Percentiles rank a stretch among this genome's conserved stretches.
phyloP scores from a whole-genome alignment of 2,797 vertebrate genomes.

The Xenentodon cancila region DNA sequence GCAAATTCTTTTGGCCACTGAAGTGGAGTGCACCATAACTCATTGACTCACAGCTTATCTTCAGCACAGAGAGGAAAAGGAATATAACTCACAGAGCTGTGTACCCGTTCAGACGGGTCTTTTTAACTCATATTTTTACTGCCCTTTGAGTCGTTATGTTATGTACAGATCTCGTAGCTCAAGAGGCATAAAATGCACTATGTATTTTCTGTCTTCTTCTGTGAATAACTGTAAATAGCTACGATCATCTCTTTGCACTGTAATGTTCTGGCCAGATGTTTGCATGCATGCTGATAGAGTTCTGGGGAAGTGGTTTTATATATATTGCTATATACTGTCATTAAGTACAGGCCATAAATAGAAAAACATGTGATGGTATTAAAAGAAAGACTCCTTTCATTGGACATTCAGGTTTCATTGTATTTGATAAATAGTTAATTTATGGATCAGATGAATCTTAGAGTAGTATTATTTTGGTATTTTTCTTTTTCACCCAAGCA shows the following conservation, averaged over 20 bases:
- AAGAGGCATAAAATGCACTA: neutral
- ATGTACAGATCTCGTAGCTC: conserved; percentile 4
- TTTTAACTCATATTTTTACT: conserved; percentile 37
- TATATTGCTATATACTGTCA: too few relatives aligned
- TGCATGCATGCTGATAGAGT: too few relatives aligned
- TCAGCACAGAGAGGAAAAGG: conserved; percentile 42
- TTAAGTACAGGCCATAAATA: too few relatives aligned
- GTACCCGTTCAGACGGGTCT: conserved; percentile 30
- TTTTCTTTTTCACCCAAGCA: conserved; percentile 18
- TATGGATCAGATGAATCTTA: neutral
- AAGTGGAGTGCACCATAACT: conserved; percentile 64
- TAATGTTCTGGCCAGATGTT: too few relatives aligned
- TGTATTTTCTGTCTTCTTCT: conserved; percentile 7
- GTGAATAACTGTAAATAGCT: conserved; percentile 8
- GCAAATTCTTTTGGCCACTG: conserved; percentile 67
- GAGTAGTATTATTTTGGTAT: too few relatives aligned
- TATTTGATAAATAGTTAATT: neutral
- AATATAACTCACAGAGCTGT: conserved; percentile 48
- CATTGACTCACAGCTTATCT: conserved; percentile 66
- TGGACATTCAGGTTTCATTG: neutral
- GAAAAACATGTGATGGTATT: too few relatives aligned
- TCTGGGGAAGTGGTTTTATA: too few relatives aligned
- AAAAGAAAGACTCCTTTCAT: too few relatives aligned
- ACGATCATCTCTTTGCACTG: too few relatives aligned
- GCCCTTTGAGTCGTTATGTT: conserved; percentile 18